Conservation (phyloP, 2,797 vertebrate species). For the Spea hammondii region DNA sequence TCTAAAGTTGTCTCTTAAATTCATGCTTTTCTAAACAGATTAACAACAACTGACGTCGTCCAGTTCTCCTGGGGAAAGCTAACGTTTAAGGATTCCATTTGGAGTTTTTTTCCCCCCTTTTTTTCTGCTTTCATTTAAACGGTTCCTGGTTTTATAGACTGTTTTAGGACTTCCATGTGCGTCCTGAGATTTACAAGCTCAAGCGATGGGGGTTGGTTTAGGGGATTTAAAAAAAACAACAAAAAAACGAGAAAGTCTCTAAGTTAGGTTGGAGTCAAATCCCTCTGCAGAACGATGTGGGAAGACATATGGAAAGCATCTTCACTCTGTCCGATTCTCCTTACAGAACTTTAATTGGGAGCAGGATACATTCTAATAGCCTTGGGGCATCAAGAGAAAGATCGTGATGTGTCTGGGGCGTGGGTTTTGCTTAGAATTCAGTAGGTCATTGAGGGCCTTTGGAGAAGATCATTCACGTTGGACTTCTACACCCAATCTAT, state of each 20-base stretch:
- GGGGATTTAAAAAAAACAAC: constrained; percentile 1
- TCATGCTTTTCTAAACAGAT: background rate
- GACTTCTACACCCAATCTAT: too few species aligned
- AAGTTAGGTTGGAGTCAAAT: constrained; percentile 15
- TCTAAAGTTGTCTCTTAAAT: background rate
- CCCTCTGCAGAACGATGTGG: background rate
- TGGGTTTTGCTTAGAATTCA: background rate
- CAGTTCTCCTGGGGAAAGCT: background rate
- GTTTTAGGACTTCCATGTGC: constrained; percentile 36
- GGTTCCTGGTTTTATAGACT: constrained; percentile 31
- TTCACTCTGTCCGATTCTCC: constrained; percentile 28
- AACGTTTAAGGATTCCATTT: constrained; percentile 15
- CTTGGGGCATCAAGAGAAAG: constrained; percentile 6
- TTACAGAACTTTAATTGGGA: constrained; percentile 45
- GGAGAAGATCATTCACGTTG: background rate
- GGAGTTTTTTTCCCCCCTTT: background rate
- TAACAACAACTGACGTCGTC: background rate
- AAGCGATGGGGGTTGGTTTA: constrained; percentile 15
- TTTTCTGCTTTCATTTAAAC: background rate
- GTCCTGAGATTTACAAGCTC: constrained; percentile 29
- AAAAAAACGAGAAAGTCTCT: background rate
- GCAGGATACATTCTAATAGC: constrained; percentile 36
- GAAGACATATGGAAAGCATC: constrained; percentile 43
- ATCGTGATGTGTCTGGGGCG: constrained; percentile 23
- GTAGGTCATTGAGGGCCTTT: background rate